phyloP scores from a whole-genome alignment of 2,888 invertebrate species.

The Drosophila fungiperda region DNA sequence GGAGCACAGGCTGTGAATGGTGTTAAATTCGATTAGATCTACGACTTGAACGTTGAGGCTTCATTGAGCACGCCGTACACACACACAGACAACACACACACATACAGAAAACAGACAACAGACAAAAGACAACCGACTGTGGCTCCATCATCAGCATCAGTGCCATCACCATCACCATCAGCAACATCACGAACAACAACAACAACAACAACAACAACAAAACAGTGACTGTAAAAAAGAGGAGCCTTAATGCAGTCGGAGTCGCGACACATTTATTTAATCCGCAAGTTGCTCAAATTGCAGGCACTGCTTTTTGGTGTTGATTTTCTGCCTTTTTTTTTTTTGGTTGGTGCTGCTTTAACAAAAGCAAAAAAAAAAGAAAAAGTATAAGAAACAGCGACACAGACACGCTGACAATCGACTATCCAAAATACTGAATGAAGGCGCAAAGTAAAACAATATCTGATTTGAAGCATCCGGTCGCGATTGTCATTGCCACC shows the following conservation, averaged over 20 bases:
- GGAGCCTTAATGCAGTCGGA: slow-evolving; percentile 48
- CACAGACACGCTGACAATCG: slow-evolving; percentile 77
- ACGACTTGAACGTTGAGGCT: slow-evolving; percentile 26
- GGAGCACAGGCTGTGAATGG: slow-evolving; percentile 47
- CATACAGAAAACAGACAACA: not conserved
- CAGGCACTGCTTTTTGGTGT: slow-evolving; percentile 51
- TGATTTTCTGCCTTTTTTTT: slow-evolving; percentile 1
- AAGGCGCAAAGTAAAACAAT: slow-evolving; percentile 81
- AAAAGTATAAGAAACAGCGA: slow-evolving; percentile 42
- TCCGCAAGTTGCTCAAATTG: slow-evolving; percentile 73
- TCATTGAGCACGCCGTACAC: slow-evolving; percentile 48
- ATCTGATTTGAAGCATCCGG: slow-evolving; percentile 85
- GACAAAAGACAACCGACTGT: slow-evolving; percentile 1
- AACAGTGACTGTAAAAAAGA: slow-evolving; percentile 39
- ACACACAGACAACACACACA: not conserved
- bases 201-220: slow-evolving; percentile 21
- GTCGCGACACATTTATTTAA: slow-evolving; percentile 76
- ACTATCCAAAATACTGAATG: slow-evolving; percentile 73
- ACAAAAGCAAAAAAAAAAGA: slow-evolving; percentile 46
- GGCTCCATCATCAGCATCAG: slow-evolving; percentile 27
- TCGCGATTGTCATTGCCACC: slow-evolving; percentile 84
- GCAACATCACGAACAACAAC: slow-evolving; percentile 35
- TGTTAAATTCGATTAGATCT: slow-evolving; percentile 76
- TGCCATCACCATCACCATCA: slow-evolving; percentile 21
- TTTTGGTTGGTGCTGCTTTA: slow-evolving; percentile 39